Base-by-base conservation (phyloP, 2,888 invertebrate species). In the Ceramica pisi region DNA sequence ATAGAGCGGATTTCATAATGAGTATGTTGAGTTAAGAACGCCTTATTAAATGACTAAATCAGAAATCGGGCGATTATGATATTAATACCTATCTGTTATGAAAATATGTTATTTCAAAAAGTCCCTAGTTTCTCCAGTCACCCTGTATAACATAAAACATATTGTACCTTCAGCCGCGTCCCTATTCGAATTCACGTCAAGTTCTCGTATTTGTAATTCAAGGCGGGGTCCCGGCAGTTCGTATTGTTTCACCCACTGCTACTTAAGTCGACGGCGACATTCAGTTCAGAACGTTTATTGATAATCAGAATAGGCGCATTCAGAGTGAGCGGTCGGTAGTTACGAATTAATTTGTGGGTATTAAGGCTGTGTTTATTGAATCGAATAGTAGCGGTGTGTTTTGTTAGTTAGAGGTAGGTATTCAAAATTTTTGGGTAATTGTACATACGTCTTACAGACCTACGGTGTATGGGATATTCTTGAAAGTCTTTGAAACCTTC, bases 141-240 rank as follows among this genome's bases (percentile, higher is more conserved):
- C 4, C 14, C 16, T 23, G 7, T 60, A 70, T 67, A 71, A 75
- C 67, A 73, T 73, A 67, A 67, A 71, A 83, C 71, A 80, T 75
- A 82, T 77, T 62, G 56, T 69, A 63, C 59, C 75, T 66, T 74
- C 63, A 72, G 61, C 56, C 61, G 69, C 72, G 86, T 88, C 89
- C 92, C 92, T 88, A 94, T 95, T 94, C 91, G 93, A 93, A 95
- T 95, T 95, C 95, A 93, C 91, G 92, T 93, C 94, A 92, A 93
- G 94, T 92, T 89, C 72, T 73, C 92, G 92, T 94, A 94, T 94
- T 95, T 96, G 94, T 95, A 94, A 96, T 96, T 95, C 95, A 94
- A 95, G 92, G 89, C 93, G 90, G 87, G 87, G 91, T 91, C 92
- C 89, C 92, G 86, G 81, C 87, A 89, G 91, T 91, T 89, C 89